These are phyloP conservation scores for Papilio polytes DNA, from an alignment of 1,140 invertebrate genomes.

Conservation along the genomic window DNA sequence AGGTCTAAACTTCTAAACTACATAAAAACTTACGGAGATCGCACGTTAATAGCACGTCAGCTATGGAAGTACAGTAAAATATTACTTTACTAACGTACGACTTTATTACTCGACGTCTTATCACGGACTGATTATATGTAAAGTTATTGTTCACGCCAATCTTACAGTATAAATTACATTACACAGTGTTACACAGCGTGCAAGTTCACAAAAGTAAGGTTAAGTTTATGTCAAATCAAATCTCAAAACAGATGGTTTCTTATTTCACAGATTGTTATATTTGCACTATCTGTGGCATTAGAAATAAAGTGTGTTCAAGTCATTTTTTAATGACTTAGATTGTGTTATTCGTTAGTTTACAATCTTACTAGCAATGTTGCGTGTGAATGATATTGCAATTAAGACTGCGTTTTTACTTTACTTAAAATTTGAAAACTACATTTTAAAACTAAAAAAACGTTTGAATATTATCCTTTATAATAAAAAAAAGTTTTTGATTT, in stretches of 20 bases:
- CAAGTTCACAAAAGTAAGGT: conserved; percentile 33
- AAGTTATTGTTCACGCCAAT: conserved; percentile 41
- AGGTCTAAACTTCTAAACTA: background rate
- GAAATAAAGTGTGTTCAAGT: conserved; percentile 26
- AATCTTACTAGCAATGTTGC: too few relatives aligned
- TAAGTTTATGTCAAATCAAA: conserved; percentile 36
- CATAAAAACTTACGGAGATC: conserved; percentile 20
- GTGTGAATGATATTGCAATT: too few relatives aligned
- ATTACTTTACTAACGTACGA: conserved; percentile 31
- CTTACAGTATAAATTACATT: conserved; percentile 23
- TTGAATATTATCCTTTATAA: too few relatives aligned
- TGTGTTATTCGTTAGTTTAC: too few relatives aligned
- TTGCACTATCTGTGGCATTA: background rate
- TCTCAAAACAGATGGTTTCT: conserved; percentile 18
- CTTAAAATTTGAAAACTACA: too few relatives aligned
- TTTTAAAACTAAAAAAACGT: too few relatives aligned
- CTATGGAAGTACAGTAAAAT: conserved; percentile 2
- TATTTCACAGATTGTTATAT: conserved; percentile 31
- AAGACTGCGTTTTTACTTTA: too few relatives aligned
- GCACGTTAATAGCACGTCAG: conserved; percentile 14
- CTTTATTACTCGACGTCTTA: conserved; percentile 38
- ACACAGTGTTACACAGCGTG: conserved; percentile 3
- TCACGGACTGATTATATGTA: conserved; percentile 37
- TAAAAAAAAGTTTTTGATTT: too few relatives aligned
- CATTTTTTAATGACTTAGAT: conserved; percentile 47